Base-by-base conservation (phyloP, 2,888 invertebrate genomes). In the Orchestes rusci region DNA sequence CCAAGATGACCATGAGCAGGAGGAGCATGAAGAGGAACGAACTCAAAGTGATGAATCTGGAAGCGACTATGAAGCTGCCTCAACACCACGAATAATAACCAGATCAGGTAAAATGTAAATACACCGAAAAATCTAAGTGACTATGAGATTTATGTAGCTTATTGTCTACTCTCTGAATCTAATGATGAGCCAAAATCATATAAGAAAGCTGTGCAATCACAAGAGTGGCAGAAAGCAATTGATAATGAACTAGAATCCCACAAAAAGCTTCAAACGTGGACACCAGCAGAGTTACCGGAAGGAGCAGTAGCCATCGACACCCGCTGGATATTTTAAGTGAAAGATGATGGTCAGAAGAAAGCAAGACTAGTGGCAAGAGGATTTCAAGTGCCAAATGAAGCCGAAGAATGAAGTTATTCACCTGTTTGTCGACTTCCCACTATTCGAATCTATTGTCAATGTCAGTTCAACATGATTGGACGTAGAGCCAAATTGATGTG, bases 131-230 rank as follows among this genome's bases (percentile, higher is more conserved):
- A 13, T 7, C 16, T 34, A 12, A 16, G 16, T 8, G 16, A 34
- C 12, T 34, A 34, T 34, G 35, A 34, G 16, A 30, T 34, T 15
- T 16, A 34, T 34, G 16, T 16, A 13, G 35, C 7, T 31, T 34
- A 34, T 34, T 34, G 35, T 12, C 12, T 34, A 7, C 16, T 34
- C 7, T 4, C 32, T 15, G 30, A 7, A 5, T 30, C 13, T n/a
- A 13, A 30, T 30, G 13, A 30, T n/a, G 30, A 30, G 13, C 30
- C 13, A 7, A 30, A 30, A 30, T n/a, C 7, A 7, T 30, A 30
- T 30, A 30, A 13, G 13, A 5, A 13, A 30, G 30, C 30, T 30
- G 5, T 5, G 4, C 4, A 30, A 5, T 30, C 30, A 34, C 16
- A 7, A 34, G 35, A 34, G 10, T 34, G 35, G 13, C 8, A 17